Percentiles rank a stretch among this genome's conserved stretches.
These are phyloP conservation scores for Falco peregrinus DNA, from an alignment of 2,797 vertebrate species.

Conservation along the genomic window DNA sequence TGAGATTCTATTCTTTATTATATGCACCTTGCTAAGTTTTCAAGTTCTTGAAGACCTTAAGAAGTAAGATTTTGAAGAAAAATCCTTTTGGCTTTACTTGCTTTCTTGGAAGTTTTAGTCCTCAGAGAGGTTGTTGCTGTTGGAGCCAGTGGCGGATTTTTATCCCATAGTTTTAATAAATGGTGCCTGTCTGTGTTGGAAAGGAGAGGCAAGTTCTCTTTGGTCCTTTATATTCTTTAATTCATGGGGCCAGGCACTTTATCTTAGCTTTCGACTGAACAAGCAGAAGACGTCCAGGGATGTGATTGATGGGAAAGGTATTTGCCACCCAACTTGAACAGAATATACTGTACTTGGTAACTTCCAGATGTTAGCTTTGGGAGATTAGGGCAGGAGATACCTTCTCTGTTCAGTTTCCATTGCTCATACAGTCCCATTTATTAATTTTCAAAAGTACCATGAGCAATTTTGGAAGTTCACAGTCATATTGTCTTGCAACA, in stretches of 20 bases:
- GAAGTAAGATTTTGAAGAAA: not conserved
- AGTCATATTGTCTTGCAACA: not conserved
- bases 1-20: not conserved
- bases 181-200: not conserved
- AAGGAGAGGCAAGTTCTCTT: not conserved
- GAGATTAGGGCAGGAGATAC: not conserved
- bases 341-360: not conserved
- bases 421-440: not conserved
- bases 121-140: not conserved
- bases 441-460: not conserved
- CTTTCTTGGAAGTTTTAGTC: not conserved
- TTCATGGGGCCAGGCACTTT: not conserved
- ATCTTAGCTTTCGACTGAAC: not conserved
- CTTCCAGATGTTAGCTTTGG: not conserved
- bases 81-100: not conserved
- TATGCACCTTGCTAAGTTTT: not conserved
- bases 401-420: not conserved
- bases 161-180: not conserved
- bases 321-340: not conserved
- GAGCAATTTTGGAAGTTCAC: not conserved
- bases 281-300: not conserved
- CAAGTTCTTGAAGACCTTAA: not conserved
- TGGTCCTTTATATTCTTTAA: not conserved
- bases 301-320: not conserved
- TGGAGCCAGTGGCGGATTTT: constrained; percentile 1